Conservation (phyloP, 2,797 vertebrate genomes). For the Morelia viridis region DNA sequence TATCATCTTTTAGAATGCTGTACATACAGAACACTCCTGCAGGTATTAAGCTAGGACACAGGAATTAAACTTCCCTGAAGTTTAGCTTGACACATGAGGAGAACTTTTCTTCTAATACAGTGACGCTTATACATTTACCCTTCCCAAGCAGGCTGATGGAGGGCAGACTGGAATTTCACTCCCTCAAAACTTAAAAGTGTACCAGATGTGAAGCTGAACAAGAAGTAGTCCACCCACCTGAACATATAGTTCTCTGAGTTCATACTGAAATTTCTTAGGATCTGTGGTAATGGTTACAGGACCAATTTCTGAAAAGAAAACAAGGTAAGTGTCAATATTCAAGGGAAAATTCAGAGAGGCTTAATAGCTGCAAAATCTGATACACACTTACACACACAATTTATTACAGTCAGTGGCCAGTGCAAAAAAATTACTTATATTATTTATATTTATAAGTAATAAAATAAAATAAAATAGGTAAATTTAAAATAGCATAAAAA, state of each 20-base stretch:
- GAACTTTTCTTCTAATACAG: neutral
- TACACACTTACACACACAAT: neutral
- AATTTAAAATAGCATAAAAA: neutral
- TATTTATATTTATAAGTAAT: neutral
- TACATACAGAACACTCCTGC: neutral
- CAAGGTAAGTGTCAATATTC: conserved; percentile 11
- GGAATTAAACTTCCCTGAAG: neutral
- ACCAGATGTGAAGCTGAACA: neutral
- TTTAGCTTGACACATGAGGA: neutral
- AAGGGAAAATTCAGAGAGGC: neutral
- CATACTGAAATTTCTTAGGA: conserved; percentile 97
- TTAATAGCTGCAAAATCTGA: neutral
- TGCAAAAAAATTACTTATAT: neutral
- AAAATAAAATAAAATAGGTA: neutral
- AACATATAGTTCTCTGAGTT: conserved; percentile 95
- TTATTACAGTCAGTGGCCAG: neutral
- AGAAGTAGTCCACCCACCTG: conserved; percentile 83
- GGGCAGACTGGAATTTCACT: neutral
- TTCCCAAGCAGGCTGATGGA: neutral
- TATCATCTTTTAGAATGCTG: neutral
- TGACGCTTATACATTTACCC: neutral
- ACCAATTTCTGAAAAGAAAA: conserved; percentile 87
- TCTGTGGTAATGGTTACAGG: conserved; percentile 98
- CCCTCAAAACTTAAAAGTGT: neutral
- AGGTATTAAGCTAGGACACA: neutral